phyloP scores from a whole-genome alignment of 2,888 invertebrate species.

The Coleophora deauratella region DNA sequence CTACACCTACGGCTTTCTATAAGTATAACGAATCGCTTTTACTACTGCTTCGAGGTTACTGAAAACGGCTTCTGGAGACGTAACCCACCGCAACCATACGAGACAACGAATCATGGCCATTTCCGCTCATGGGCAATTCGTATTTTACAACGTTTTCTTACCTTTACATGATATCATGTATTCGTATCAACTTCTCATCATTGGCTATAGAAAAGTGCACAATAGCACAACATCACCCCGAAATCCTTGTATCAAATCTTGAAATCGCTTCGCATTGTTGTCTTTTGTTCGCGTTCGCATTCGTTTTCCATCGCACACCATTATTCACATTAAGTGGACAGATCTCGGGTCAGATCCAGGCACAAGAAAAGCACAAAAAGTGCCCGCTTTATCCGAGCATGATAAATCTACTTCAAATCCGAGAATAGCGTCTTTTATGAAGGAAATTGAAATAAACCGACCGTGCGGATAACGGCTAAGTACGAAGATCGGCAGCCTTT shows the following conservation, averaged over 20 bases:
- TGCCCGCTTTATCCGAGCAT: conserved; percentile 75
- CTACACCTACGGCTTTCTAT: no score
- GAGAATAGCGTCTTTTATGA: conserved; percentile 75
- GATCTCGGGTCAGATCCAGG: conserved; percentile 75
- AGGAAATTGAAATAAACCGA: conserved; percentile 75
- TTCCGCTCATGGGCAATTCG: no score
- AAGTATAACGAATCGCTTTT: no score
- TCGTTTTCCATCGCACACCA: conserved; percentile 74
- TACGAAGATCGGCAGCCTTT: conserved; percentile 70
- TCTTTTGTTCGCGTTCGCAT: conserved; percentile 69
- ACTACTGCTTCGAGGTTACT: no score
- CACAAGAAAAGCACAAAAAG: conserved; percentile 74
- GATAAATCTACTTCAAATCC: conserved; percentile 76
- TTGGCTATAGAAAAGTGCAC: conserved; percentile 22
- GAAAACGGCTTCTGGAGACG: no score
- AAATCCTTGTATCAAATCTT: conserved; percentile 69
- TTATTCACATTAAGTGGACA: conserved; percentile 75
- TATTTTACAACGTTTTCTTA: no score
- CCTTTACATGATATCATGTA: no score
- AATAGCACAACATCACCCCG: conserved; percentile 46
- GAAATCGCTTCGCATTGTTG: conserved; percentile 70
- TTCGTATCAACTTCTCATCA: conserved; percentile 2
- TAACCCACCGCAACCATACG: no score
- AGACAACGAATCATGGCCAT: no score
- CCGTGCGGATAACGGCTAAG: conserved; percentile 74